Conservation (phyloP, 64 coral and sea anemone genomes). For the Orbicella faveolata region DNA sequence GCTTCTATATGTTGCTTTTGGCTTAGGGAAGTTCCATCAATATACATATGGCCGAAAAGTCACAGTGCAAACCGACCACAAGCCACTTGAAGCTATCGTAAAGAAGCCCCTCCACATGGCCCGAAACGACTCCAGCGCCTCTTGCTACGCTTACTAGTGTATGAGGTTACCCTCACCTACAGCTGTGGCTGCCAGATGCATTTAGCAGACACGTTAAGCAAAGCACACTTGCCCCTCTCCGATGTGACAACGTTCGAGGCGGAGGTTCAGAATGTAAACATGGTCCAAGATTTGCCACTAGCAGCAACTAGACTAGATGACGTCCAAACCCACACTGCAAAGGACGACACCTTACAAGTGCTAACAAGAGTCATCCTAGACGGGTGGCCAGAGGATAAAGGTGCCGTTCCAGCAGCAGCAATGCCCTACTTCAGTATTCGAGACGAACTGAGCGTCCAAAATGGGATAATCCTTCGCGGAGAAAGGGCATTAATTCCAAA, state of each 20-base stretch:
- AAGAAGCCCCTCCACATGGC: not conserved
- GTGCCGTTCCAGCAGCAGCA: not conserved
- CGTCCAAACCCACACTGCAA: not conserved
- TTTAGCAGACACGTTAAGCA: not conserved
- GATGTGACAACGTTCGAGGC: not conserved
- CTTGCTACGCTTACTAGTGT: too few species aligned
- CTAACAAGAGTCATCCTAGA: not conserved
- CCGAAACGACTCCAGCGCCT: not conserved
- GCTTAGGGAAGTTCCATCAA: not conserved
- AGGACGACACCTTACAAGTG: slow-evolving; percentile 2
- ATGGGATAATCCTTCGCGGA: slow-evolving; percentile 33
- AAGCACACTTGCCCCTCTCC: not conserved
- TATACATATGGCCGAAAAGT: not conserved
- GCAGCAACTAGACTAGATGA: slow-evolving; percentile 17
- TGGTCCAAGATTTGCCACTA: not conserved
- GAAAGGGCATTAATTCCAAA: slow-evolving; percentile 12
- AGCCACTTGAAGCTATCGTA: not conserved
- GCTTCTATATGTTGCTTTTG: not conserved
- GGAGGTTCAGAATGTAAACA: too few species aligned
- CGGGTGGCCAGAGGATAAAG: slow-evolving; percentile 17
- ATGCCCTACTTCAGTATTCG: not conserved
- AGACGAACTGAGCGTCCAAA: slow-evolving; percentile 21
- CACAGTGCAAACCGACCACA: not conserved
- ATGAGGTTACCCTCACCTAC: not conserved
- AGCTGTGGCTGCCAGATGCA: not conserved